These are phyloP conservation scores for Malurus melanocephalus DNA, from an alignment of 2,113 vertebrate species.

Conservation along the genomic window DNA sequence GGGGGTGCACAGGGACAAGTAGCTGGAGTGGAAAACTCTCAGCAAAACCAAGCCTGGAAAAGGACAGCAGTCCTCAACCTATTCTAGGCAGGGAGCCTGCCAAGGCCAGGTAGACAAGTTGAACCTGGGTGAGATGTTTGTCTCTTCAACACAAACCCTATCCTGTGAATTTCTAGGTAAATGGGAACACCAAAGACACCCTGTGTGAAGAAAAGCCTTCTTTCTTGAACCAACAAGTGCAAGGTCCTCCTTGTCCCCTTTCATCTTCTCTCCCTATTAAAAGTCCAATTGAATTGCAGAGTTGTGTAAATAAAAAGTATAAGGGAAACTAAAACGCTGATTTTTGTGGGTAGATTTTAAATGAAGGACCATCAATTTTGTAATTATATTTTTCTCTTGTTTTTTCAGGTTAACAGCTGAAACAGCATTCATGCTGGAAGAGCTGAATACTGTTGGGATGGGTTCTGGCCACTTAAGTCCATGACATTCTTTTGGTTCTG, in stretches of 20 bases:
- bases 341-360: neutral
- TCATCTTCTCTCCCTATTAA: neutral
- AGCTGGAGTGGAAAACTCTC: neutral
- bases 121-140: neutral
- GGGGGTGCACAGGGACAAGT: neutral
- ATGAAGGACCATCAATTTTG: neutral
- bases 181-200: neutral
- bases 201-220: neutral
- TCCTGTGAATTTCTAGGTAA: neutral
- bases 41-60: neutral
- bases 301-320: neutral
- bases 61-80: neutral
- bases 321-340: neutral
- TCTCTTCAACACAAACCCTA: neutral
- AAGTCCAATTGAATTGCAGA: neutral
- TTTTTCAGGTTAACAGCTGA: neutral
- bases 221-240: neutral
- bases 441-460: neutral
- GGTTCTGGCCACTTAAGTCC: neutral
- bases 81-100: neutral
- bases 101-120: neutral
- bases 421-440: neutral
- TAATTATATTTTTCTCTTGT: rapidly evolving
- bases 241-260: neutral
- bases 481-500: neutral